phyloP scores from a whole-genome alignment of 2,797 vertebrate species.

The Gadopsis bispinosus region DNA sequence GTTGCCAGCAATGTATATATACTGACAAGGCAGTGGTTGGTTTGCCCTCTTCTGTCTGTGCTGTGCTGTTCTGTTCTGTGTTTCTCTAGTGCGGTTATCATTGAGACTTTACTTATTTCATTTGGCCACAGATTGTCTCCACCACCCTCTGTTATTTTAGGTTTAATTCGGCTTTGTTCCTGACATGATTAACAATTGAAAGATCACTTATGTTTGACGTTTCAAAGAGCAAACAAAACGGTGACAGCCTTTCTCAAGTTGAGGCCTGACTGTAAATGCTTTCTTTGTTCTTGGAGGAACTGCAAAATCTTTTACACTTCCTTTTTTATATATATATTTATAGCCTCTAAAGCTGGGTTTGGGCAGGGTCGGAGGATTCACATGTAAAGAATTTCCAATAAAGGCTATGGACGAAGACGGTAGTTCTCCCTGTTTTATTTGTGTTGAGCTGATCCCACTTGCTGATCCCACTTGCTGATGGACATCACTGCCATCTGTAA shows the following conservation, averaged over 20 bases:
- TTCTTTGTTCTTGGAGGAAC: slow-evolving; percentile 77
- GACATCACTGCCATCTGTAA: slow-evolving; percentile 80
- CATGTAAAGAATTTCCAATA: slow-evolving; percentile 80
- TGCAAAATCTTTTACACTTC: slow-evolving; percentile 80
- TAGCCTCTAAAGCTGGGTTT: slow-evolving; percentile 76
- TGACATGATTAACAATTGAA: slow-evolving; percentile 32
- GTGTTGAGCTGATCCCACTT: slow-evolving; percentile 41
- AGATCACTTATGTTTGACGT: slow-evolving; percentile 45
- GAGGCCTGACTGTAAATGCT: slow-evolving; percentile 77
- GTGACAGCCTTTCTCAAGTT: slow-evolving; percentile 65
- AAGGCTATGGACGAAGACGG: slow-evolving; percentile 67
- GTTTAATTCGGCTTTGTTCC: slow-evolving; percentile 52
- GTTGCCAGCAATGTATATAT: slow-evolving; percentile 39
- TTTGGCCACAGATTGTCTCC: slow-evolving; percentile 31
- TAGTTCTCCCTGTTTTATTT: slow-evolving; percentile 51
- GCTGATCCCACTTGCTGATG: slow-evolving; percentile 25
- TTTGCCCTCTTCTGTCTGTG: slow-evolving; percentile 56
- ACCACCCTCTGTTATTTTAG: not conserved
- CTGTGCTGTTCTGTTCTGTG: slow-evolving; percentile 60
- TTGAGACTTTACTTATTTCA: slow-evolving; percentile 40
- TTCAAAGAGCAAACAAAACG: slow-evolving; percentile 53
- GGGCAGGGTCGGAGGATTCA: slow-evolving; percentile 65
- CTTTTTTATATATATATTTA: slow-evolving; percentile 81
- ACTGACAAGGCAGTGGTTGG: slow-evolving; percentile 50
- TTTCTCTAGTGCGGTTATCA: slow-evolving; percentile 60